These are phyloP conservation scores for Ammodytes dubius DNA, from an alignment of 2,113 vertebrate species.

Conservation along the genomic window DNA sequence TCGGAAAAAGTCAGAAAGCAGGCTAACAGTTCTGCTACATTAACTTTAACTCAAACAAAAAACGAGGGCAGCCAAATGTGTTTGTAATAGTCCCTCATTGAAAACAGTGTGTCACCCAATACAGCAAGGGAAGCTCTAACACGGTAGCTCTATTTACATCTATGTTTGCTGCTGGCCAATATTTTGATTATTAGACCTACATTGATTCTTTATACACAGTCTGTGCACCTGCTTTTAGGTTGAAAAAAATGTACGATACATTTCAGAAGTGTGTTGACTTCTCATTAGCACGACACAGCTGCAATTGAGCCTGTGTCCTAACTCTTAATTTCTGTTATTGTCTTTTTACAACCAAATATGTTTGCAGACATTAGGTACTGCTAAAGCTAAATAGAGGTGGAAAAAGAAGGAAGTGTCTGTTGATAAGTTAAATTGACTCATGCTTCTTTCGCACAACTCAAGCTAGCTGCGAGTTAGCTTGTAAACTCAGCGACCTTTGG, in stretches of 20 bases:
- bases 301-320: background rate
- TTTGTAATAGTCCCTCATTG: background rate
- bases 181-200: background rate
- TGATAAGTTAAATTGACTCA: too few relatives aligned
- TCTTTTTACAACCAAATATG: background rate
- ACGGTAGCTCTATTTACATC: background rate
- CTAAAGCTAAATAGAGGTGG: background rate
- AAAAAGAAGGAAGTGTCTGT: too few relatives aligned
- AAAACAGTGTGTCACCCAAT: background rate
- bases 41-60: background rate
- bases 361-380: background rate
- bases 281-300: background rate
- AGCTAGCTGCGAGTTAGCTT: too few relatives aligned
- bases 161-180: background rate
- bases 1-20: background rate
- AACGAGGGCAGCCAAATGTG: background rate
- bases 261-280: background rate
- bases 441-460: too few relatives aligned
- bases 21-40: background rate
- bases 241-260: background rate
- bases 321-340: background rate
- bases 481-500: too few relatives aligned
- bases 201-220: background rate
- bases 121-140: background rate
- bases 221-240: background rate